A percentile compares a stretch with the other conserved stretches of the same genome.
phyloP scores from a whole-genome alignment of 2,888 invertebrate species.

The Tenthredo notha region DNA sequence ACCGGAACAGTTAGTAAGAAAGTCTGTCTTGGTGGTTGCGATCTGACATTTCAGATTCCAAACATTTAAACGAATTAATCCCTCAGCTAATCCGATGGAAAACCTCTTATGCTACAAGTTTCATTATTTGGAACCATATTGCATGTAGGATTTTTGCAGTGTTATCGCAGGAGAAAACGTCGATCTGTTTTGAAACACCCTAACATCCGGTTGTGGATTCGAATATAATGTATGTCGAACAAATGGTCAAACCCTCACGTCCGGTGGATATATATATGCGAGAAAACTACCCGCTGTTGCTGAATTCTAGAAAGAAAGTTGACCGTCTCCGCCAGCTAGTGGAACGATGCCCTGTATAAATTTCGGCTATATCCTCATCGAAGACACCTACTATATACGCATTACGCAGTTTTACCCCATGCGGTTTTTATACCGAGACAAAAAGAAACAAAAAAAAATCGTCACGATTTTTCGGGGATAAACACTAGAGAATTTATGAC shows the following conservation, averaged over 20 bases:
- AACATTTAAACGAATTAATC: neutral
- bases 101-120: too few species aligned
- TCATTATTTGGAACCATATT: too few species aligned
- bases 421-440: neutral
- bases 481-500: neutral
- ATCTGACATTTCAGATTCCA: neutral
- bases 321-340: neutral
- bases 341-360: neutral
- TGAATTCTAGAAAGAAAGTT: neutral
- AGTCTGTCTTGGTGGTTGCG: neutral
- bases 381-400: neutral
- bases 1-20: neutral
- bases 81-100: too few species aligned
- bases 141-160: too few species aligned
- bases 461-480: neutral
- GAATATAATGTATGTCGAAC: too few species aligned
- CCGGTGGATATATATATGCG: too few species aligned
- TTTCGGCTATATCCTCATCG: neutral
- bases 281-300: too few species aligned
- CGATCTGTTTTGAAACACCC: too few species aligned
- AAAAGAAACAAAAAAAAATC: neutral
- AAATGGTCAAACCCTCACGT: too few species aligned
- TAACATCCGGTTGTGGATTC: too few species aligned
- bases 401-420: neutral
- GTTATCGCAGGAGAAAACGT: too few species aligned